Percentiles rank a stretch among this genome's conserved stretches.
Evolutionary conservation across 2,113 vertebrate genomes (phyloP).

Genomic region (Myotis lucifugus): DNA sequence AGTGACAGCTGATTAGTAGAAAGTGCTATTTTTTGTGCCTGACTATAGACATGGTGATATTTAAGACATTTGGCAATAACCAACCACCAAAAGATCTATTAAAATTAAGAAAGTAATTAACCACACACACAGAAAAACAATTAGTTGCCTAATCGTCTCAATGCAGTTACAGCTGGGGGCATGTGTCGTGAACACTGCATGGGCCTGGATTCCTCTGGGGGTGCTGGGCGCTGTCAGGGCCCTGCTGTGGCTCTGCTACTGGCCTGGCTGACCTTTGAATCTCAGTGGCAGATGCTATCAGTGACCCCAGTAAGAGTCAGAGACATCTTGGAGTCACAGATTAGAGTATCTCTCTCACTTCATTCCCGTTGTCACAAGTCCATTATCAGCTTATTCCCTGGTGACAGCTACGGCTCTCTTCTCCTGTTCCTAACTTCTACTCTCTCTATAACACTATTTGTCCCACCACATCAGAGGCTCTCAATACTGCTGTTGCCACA

Average conservation of each 20-base stretch:
- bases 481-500: neutral
- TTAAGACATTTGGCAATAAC: neutral
- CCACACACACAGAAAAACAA: neutral
- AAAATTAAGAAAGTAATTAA: constrained; percentile 18
- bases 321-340: neutral
- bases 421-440: neutral
- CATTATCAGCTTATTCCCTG: neutral
- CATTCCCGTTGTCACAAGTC: neutral
- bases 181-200: fast-evolving
- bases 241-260: fast-evolving
- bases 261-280: neutral
- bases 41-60: neutral
- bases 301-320: neutral
- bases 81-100: neutral
- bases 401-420: neutral
- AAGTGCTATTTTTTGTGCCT: neutral
- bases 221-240: neutral
- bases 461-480: neutral
- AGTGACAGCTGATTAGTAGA: neutral
- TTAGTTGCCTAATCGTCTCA: neutral
- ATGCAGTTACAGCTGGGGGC: neutral
- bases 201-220: neutral
- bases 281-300: neutral
- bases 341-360: neutral
- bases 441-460: neutral